A percentile compares a stretch with the other conserved stretches of the same genome.
phyloP scores from a whole-genome alignment of 2,113 vertebrate genomes.

The Chauna torquata region DNA sequence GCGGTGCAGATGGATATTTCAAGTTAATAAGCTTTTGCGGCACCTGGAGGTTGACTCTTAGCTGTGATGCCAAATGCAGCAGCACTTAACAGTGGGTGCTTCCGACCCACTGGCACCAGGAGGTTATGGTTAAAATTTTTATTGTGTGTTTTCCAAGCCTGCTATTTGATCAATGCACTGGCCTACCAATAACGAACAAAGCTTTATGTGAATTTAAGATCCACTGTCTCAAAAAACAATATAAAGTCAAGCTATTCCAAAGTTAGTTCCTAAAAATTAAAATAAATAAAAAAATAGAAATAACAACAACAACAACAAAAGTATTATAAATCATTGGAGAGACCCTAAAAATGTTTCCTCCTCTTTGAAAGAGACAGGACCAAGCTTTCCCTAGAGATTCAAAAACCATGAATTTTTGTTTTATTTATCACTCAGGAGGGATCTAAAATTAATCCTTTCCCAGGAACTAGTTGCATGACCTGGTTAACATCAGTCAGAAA shows the following conservation, averaged over 20 bases:
- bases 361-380: neutral
- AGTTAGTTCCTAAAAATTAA: neutral
- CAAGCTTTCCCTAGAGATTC: neutral
- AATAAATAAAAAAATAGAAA: neutral
- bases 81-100: constrained; percentile 26
- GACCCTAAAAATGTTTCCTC: neutral
- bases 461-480: neutral
- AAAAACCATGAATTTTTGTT: neutral
- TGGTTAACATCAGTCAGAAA: neutral
- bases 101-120: neutral
- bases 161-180: neutral
- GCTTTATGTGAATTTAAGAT: constrained; percentile 31
- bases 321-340: neutral
- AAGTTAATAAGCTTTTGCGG: neutral
- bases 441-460: neutral
- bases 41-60: neutral
- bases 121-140: constrained; percentile 13
- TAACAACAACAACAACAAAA: neutral
- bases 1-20: neutral
- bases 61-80: neutral
- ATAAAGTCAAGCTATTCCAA: neutral
- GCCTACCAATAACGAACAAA: neutral
- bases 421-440: neutral
- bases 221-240: neutral
- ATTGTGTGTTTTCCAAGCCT: constrained; percentile 10